Percentiles rank a stretch among this genome's conserved stretches.
These are phyloP conservation scores for Crotophaga sulcirostris DNA, from an alignment of 2,113 vertebrate species.

Conservation along the genomic window DNA sequence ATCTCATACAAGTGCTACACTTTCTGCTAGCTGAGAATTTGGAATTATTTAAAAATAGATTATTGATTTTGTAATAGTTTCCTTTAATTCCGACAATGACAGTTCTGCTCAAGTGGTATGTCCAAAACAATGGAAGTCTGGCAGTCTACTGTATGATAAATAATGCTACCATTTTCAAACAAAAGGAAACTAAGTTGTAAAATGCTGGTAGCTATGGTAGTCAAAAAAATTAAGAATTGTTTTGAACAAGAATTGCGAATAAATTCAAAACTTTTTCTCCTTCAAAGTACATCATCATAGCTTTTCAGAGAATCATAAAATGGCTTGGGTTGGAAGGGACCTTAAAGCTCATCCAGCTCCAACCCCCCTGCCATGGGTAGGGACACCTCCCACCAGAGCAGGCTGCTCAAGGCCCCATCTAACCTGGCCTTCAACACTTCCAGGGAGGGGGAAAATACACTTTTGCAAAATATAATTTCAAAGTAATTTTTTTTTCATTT, in stretches of 20 bases:
- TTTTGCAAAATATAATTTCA: background rate
- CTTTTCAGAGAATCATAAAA: no score
- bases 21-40: background rate
- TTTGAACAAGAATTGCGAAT: background rate
- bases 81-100: background rate
- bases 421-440: no score
- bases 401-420: no score
- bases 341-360: no score
- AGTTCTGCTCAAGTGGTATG: background rate
- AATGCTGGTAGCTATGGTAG: background rate
- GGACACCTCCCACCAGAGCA: no score
- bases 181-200: background rate
- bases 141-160: background rate
- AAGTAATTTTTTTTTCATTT: constrained; percentile 1
- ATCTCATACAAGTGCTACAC: background rate
- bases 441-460: no score
- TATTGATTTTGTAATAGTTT: constrained; percentile 21
- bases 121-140: background rate
- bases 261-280: background rate
- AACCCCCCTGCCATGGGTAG: no score
- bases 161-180: background rate
- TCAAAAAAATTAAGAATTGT: background rate
- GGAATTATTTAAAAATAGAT: background rate
- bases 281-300: background rate
- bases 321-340: no score